phyloP scores from a whole-genome alignment of 2,797 vertebrate genomes.

The Lagocephalus sceleratus region DNA sequence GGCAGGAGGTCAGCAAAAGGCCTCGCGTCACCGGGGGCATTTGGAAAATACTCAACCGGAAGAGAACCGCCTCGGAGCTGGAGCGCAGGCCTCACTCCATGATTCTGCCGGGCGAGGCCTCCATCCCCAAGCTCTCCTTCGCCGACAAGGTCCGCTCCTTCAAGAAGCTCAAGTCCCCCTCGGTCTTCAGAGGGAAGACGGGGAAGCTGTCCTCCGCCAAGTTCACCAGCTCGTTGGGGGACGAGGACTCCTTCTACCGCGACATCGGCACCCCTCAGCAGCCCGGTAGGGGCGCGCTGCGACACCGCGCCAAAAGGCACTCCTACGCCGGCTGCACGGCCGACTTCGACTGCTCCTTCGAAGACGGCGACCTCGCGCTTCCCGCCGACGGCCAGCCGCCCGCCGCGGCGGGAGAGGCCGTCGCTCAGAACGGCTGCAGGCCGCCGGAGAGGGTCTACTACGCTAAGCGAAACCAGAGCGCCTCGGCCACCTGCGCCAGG shows the following conservation, averaged over 20 bases:
- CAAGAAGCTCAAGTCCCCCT: slow-evolving; percentile 82
- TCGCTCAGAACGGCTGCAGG: slow-evolving; percentile 67
- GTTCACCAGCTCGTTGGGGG: slow-evolving; percentile 65
- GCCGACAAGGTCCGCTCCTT: slow-evolving; percentile 85
- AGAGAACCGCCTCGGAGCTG: slow-evolving; percentile 72
- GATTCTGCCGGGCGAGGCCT: slow-evolving; percentile 83
- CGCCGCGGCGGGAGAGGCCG: slow-evolving; percentile 58
- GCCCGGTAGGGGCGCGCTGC: slow-evolving; percentile 67
- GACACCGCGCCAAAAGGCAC: slow-evolving; percentile 81
- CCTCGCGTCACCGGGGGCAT: slow-evolving; percentile 77
- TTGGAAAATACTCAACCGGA: slow-evolving; percentile 86
- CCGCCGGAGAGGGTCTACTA: slow-evolving; percentile 64
- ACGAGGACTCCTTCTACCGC: slow-evolving; percentile 69
- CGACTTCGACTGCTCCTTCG: slow-evolving; percentile 85
- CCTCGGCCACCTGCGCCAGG: slow-evolving; percentile 72
- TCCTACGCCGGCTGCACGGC: slow-evolving; percentile 85
- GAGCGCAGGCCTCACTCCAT: slow-evolving; percentile 87
- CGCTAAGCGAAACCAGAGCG: slow-evolving; percentile 67
- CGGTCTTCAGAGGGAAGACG: slow-evolving; percentile 71
- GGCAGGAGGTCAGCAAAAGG: slow-evolving; percentile 69
- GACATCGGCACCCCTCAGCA: slow-evolving; percentile 76
- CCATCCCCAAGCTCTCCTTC: slow-evolving; percentile 84
- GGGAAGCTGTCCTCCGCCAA: slow-evolving; percentile 72
- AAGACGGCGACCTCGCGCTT: slow-evolving; percentile 78
- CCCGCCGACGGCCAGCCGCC: slow-evolving; percentile 68